Base-by-base conservation (phyloP, 1,140 invertebrate genomes). In the Lysiphlebus fabarum region DNA sequence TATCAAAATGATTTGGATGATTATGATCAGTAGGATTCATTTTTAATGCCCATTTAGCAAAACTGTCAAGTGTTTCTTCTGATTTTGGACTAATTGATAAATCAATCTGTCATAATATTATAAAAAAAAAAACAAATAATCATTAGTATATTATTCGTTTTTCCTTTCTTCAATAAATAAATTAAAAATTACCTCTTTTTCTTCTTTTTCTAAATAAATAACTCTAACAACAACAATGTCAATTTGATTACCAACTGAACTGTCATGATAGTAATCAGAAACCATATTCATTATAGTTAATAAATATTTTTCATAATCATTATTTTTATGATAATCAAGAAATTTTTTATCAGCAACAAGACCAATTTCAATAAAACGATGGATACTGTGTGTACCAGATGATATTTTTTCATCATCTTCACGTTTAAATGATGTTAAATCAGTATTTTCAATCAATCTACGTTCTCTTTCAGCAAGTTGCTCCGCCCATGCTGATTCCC, bases 231-330 rank as follows among this genome's bases (percentile, higher is more conserved):
- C 71, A 2, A 86, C 81, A 53, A 89, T 80, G 65, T 89, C 87
- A 57, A 90, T 81, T 51, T 85, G 82, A 73, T 88, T 87, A 12
- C 87, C 87, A 44, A 84, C 79, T 44, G 79, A 82, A 1, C 77
- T 77, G 64, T 89, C 86, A 62, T 86, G 85, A 70, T 86, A 89
- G 64, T 82, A 82, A 56, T 83, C 82, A 0, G 86, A 79, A 6
- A 86, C 87, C 85, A 88, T 88, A 69, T 89, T 89, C 83, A 89
- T 87, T 11, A 90, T 75, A 2, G 87, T 88, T 17, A 89, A 70
- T 7, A 89, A 79, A 66, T 89, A 89, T 7, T 82, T 82, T 58
- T 86, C 85, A 8, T 86, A 74, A 70, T 89, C 83, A 57, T 81
- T 84, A 37, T 66, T 63, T 55, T 81, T 80, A 67, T 89, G 86